phyloP scores from a whole-genome alignment of 2,888 invertebrate species.

The Aporophyla nigra region DNA sequence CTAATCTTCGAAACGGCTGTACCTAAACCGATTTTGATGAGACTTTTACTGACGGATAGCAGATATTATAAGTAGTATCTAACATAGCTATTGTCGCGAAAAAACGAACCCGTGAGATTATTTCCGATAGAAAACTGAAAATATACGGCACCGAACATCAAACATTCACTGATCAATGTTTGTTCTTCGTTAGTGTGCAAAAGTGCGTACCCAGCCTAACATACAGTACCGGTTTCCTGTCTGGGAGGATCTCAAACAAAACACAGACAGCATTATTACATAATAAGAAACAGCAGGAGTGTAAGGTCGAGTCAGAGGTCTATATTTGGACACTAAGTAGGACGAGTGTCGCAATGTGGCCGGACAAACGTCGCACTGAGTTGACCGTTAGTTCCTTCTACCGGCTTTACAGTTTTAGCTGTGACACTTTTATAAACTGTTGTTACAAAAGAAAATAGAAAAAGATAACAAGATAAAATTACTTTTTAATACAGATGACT shows the following conservation, averaged over 20 bases:
- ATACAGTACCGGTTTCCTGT: constrained; percentile 29
- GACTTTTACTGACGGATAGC: too few species aligned
- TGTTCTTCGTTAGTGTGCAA: not conserved
- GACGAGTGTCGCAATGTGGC: constrained; percentile 54
- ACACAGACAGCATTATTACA: constrained; percentile 52
- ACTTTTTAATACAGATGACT: not conserved
- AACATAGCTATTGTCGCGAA: too few species aligned
- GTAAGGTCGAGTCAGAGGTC: constrained; percentile 56
- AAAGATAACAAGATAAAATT: not conserved
- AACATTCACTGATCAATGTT: not conserved
- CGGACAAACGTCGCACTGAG: constrained; percentile 29
- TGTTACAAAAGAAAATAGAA: not conserved
- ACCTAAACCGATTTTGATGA: too few species aligned
- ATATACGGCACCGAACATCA: not conserved
- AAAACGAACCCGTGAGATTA: too few species aligned
- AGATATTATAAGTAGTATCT: too few species aligned
- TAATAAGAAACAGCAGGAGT: constrained; percentile 48
- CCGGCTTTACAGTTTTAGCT: constrained; percentile 26
- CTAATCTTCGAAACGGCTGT: too few species aligned
- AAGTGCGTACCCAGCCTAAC: constrained; percentile 8
- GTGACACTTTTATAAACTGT: constrained; percentile 11
- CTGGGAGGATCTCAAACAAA: constrained; percentile 33
- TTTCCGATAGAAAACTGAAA: too few species aligned
- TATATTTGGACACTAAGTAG: constrained; percentile 60
- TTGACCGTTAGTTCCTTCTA: constrained; percentile 42